Evolutionary conservation across 2,113 vertebrate genomes (phyloP), one percentile per base, ranked within the genome.

Genomic region (Spea bombifrons): DNA sequence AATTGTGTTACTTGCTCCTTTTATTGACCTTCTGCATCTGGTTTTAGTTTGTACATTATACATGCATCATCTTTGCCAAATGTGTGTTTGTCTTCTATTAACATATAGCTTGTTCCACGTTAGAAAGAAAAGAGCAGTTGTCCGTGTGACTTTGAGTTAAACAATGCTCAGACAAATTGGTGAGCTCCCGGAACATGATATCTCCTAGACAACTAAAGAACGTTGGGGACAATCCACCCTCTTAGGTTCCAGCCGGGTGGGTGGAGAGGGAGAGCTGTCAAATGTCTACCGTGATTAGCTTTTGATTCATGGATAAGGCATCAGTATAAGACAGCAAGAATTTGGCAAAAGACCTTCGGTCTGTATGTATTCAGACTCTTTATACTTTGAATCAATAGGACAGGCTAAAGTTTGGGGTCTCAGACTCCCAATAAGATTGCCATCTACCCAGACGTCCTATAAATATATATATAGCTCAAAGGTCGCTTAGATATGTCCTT

Each of bases 161-260:
- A 86, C 85, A 88, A 86, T 83, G 75, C 75, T 52, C 76, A 74
- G 59, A 80, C 81, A 87, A 88, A 83, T 82, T 84, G 80, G 82
- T 76, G 75, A 78, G 59, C 82, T 64, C 80, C 3, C 57, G 2
- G 0, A 55, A 81, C 75, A 76, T 64, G 49, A 55, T 46, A 83
- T 88, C 82, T 87, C 86, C 88, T 79, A 76, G 82, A 84, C 80
- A 84, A 89, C 85, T 0, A 79, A 3, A 2, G 30, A 71, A 55
- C 1, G 63, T 45, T 48, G 76, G 83, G 78, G 85, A 86, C 83
- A 85, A 86, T 76, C 83, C 30, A 76, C 79, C 53, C 45, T 74
- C 72, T 48, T 12, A 74, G 59, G 72, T 64, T 45, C 72, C 57
- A 10, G 46, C 75, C 61, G 63, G 66, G 66, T 59, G 66, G 66